A percentile compares a stretch with the other conserved stretches of the same genome.
phyloP scores from a whole-genome alignment of 2,888 invertebrate genomes.

The Trilocha varians region DNA sequence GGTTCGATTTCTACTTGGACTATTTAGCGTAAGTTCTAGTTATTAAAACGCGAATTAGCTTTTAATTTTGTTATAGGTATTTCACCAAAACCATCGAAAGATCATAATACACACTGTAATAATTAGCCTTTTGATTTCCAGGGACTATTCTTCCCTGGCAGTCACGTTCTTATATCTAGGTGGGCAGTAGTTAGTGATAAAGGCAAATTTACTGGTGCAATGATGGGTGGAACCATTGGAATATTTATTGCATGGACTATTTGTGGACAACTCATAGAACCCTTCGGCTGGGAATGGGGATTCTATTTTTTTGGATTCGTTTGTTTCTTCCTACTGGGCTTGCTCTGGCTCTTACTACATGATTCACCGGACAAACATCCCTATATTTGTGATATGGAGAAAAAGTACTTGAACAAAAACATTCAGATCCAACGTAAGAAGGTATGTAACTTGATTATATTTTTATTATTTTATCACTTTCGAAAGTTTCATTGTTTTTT shows the following conservation, averaged over 20 bases:
- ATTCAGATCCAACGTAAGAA: background rate
- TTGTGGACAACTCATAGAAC: slow-evolving; percentile 37
- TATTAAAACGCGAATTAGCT: too few relatives aligned
- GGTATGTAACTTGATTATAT: too few relatives aligned
- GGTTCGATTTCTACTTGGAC: slow-evolving; percentile 62
- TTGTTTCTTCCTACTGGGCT: slow-evolving; percentile 31
- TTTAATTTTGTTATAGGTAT: too few relatives aligned
- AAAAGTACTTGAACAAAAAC: slow-evolving; percentile 9
- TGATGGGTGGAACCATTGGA: slow-evolving; percentile 60
- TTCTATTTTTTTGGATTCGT: slow-evolving; percentile 67
- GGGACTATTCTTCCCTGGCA: slow-evolving; percentile 64
- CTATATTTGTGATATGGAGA: slow-evolving; percentile 39
- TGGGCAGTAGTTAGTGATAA: slow-evolving; percentile 77
- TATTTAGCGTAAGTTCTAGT: slow-evolving; percentile 58
- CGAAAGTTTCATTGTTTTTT: too few relatives aligned
- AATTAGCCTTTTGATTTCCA: slow-evolving; percentile 16
- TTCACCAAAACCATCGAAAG: too few relatives aligned
- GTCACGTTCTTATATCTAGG: slow-evolving; percentile 68
- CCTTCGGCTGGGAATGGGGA: slow-evolving; percentile 71
- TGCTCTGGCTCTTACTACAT: slow-evolving; percentile 9
- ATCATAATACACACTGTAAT: too few relatives aligned
- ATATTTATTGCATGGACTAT: slow-evolving; percentile 27
- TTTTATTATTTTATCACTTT: too few relatives aligned
- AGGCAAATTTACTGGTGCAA: slow-evolving; percentile 61
- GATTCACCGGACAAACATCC: slow-evolving; percentile 70